phyloP scores from a whole-genome alignment of 1,140 invertebrate species.

The Mamestra configurata region DNA sequence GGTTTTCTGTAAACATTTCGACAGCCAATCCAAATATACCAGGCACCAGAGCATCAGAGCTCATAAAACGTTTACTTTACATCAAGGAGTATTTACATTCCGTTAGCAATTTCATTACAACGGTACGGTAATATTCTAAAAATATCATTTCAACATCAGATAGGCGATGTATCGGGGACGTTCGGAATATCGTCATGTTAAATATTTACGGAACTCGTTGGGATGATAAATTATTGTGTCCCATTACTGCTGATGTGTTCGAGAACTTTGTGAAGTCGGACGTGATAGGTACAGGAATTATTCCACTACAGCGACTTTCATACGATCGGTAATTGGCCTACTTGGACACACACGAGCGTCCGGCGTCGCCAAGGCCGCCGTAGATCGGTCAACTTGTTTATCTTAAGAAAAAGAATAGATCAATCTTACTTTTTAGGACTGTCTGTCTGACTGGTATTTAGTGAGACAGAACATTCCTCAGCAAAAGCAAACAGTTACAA shows the following conservation, averaged over 20 bases:
- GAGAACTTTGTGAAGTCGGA: neutral
- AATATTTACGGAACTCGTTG: conserved; percentile 6
- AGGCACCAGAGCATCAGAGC: conserved; percentile 43
- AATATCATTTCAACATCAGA: conserved; percentile 52
- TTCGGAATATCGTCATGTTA: conserved; percentile 22
- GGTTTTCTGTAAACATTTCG: conserved; percentile 16
- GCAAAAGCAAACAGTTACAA: neutral
- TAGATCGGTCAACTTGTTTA: conserved; percentile 36
- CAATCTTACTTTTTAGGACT: neutral
- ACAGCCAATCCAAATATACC: conserved; percentile 44
- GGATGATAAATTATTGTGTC: conserved; percentile 2
- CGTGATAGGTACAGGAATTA: conserved; percentile 34
- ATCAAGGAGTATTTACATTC: conserved; percentile 58
- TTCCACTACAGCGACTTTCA: conserved; percentile 40
- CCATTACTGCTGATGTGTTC: neutral
- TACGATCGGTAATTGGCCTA: conserved; percentile 48
- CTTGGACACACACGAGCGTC: conserved; percentile 39
- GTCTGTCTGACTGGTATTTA: conserved; percentile 18
- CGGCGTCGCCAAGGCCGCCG: conserved; percentile 31
- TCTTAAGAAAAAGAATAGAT: conserved; percentile 34
- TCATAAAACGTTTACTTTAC: conserved; percentile 61
- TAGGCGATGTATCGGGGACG: conserved; percentile 18
- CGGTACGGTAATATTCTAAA: conserved; percentile 44
- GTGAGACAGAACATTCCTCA: neutral
- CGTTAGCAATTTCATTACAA: conserved; percentile 48